These are phyloP conservation scores for Discoglossus pictus DNA, from an alignment of 2,797 vertebrate species.

Conservation along the genomic window DNA sequence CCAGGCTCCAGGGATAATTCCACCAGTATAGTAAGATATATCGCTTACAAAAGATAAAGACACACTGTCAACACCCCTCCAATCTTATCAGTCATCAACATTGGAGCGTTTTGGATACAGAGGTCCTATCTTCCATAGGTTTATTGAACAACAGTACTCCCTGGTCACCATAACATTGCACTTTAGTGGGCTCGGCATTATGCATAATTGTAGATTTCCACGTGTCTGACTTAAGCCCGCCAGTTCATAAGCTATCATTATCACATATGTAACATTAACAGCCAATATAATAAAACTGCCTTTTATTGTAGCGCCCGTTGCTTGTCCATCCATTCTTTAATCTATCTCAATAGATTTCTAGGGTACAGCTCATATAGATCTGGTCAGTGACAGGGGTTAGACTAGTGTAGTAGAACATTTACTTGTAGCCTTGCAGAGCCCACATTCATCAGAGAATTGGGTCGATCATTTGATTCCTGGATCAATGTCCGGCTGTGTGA, in stretches of 20 bases:
- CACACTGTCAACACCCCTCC: no score
- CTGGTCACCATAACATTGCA: slow-evolving; percentile 61
- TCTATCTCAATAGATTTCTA: slow-evolving; percentile 80
- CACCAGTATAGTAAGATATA: no score
- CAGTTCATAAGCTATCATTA: slow-evolving; percentile 68
- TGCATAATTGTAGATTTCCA: slow-evolving; percentile 47
- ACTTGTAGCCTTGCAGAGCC: slow-evolving; percentile 80
- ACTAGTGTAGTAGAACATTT: slow-evolving; percentile 79
- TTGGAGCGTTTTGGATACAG: no score
- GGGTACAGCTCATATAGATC: slow-evolving; percentile 74
- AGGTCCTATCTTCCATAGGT: no score
- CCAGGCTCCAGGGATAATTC: no score
- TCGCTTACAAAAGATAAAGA: no score
- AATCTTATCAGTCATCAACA: no score
- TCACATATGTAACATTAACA: slow-evolving; percentile 66
- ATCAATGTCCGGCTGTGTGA: slow-evolving; percentile 87
- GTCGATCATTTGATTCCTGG: slow-evolving; percentile 85
- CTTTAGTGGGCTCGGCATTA: slow-evolving; percentile 46
- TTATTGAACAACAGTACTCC: no score
- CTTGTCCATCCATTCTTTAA: slow-evolving; percentile 71
- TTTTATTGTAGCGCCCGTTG: slow-evolving; percentile 70
- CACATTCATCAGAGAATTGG: slow-evolving; percentile 84
- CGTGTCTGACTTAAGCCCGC: slow-evolving; percentile 62
- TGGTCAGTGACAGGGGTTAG: slow-evolving; percentile 76
- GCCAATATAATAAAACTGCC: slow-evolving; percentile 74